Evolutionary conservation across 2,113 vertebrate species (phyloP).

Genomic region (Archilochus colubris): DNA sequence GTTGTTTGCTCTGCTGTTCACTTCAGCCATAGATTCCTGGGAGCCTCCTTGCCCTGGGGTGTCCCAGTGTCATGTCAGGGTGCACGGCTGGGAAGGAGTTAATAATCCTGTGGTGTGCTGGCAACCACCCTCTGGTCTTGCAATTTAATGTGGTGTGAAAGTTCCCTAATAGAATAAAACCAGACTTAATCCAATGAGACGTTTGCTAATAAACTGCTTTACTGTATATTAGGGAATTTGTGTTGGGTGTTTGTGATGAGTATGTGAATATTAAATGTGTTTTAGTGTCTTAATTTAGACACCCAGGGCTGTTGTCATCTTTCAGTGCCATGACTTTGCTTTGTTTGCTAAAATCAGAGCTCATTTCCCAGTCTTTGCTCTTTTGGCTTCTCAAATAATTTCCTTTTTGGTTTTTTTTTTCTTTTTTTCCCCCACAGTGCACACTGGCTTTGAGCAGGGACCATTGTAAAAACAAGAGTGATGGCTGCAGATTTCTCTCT

Average conservation of each 20-base stretch:
- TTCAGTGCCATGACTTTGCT: constrained; percentile 27
- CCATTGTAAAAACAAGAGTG: rapidly evolving
- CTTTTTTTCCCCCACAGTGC: too few relatives aligned
- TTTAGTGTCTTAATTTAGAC: constrained; percentile 65
- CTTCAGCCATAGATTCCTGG: rapidly evolving
- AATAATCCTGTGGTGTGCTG: constrained; percentile 8
- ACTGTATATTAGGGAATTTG: constrained; percentile 50
- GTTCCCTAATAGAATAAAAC: constrained; percentile 69
- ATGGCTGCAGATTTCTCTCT: background rate
- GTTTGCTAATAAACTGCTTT: constrained; percentile 69
- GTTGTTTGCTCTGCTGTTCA: background rate
- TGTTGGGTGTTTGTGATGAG: constrained; percentile 38
- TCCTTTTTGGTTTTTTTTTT: background rate
- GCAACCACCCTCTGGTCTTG: constrained; percentile 47
- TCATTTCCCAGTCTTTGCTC: background rate
- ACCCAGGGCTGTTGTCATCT: constrained; percentile 51
- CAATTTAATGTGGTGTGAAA: constrained; percentile 71
- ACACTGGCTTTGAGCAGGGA: background rate
- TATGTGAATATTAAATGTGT: constrained; percentile 54
- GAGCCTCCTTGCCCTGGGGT: background rate
- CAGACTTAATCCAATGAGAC: constrained; percentile 64
- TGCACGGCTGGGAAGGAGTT: constrained; percentile 34
- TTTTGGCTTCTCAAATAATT: background rate
- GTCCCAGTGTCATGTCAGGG: background rate
- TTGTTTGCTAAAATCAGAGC: constrained; percentile 39